These are phyloP conservation scores for Amphiduros pacificus DNA, from an alignment of 2,888 invertebrate species.

Conservation along the genomic window DNA sequence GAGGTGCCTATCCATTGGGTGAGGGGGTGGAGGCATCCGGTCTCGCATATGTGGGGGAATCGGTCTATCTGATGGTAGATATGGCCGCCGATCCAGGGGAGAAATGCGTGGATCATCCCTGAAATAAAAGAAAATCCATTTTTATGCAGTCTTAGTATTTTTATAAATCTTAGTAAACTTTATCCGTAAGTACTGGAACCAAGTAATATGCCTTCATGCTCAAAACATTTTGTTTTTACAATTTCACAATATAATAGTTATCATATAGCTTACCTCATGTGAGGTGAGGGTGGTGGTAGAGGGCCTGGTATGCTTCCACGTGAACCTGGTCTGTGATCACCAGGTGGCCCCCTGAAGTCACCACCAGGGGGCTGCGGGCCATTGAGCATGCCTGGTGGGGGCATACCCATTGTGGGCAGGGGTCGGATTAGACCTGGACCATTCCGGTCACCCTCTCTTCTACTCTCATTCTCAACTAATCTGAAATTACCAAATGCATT, in stretches of 20 bases:
- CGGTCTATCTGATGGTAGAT: conserved; percentile 1
- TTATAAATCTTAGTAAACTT: too few species aligned
- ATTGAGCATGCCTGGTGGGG: conserved; percentile 28
- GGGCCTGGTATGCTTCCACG: not conserved
- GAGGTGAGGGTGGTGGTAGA: conserved; percentile 7
- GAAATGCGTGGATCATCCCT: conserved; percentile 5
- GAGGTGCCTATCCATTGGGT: conserved; percentile 6
- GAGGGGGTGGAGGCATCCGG: conserved; percentile 1
- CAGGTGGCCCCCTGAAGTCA: too few species aligned
- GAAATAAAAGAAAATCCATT: not conserved
- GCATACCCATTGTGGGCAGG: conserved; percentile 44
- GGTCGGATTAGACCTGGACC: conserved; percentile 45
- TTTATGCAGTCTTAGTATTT: too few species aligned
- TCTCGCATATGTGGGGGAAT: conserved; percentile 2
- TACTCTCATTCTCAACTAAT: conserved; percentile 46
- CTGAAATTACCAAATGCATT: conserved; percentile 25
- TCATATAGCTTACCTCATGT: conserved; percentile 2
- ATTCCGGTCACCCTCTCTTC: conserved; percentile 35
- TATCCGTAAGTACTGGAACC: not conserved
- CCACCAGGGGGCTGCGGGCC: conserved; percentile 6
- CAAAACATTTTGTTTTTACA: not conserved
- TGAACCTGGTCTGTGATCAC: conserved; percentile 4
- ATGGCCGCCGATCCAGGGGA: conserved; percentile 2
- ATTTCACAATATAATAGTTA: not conserved
- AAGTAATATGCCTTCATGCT: not conserved